Conservation (phyloP, 2,797 vertebrate species). For the Mergus octosetaceus region DNA sequence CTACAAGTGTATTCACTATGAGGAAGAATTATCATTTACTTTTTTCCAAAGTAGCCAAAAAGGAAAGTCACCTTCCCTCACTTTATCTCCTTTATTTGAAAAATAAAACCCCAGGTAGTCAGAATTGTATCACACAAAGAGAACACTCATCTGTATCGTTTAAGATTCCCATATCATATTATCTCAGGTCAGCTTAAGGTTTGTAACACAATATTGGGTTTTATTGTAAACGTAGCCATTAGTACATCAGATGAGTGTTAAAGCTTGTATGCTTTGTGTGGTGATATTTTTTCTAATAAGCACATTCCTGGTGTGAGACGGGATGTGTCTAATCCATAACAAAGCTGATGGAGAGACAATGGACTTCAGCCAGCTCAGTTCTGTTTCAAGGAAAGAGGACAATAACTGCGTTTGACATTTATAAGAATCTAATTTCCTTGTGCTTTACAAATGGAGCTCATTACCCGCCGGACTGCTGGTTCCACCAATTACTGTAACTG, state of each 20-base stretch:
- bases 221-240: slow-evolving; percentile 52
- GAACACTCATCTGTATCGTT: slow-evolving; percentile 16
- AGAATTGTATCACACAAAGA: background rate
- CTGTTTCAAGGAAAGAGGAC: slow-evolving; percentile 75
- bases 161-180: slow-evolving; percentile 25
- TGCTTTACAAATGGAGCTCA: slow-evolving; percentile 71
- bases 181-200: slow-evolving; percentile 50
- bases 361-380: slow-evolving; percentile 72
- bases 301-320: slow-evolving; percentile 78
- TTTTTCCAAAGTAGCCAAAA: slow-evolving; percentile 18
- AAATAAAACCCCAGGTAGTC: slow-evolving; percentile 4
- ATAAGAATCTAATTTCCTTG: slow-evolving; percentile 76
- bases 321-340: slow-evolving; percentile 76
- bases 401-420: slow-evolving; percentile 77
- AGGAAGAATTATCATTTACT: background rate
- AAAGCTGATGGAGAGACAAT: slow-evolving; percentile 78
- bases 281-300: slow-evolving; percentile 69
- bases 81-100: slow-evolving; percentile 15
- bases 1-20: background rate
- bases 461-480: slow-evolving; percentile 46
- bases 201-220: slow-evolving; percentile 10
- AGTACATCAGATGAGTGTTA: slow-evolving; percentile 48
- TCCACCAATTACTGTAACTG: slow-evolving; percentile 64
- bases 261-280: slow-evolving; percentile 63
- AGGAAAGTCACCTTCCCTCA: slow-evolving; percentile 38